Evolutionary conservation across 2,113 vertebrate species (phyloP).

Genomic region (Trochalopteron elliotii): DNA sequence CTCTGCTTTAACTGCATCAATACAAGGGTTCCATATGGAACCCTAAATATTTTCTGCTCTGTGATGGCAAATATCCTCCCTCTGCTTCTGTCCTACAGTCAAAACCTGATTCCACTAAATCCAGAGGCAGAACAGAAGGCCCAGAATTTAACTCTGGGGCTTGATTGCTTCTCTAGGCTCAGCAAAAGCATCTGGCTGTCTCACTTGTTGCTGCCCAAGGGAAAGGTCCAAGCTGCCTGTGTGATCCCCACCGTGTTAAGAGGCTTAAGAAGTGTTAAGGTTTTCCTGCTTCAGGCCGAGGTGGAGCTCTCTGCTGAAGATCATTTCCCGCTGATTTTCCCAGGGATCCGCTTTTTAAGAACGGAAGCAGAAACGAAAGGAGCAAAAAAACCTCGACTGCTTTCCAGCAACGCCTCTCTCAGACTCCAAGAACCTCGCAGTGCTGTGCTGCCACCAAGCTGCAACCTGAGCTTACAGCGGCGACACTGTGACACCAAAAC

Average conservation of each 20-base stretch:
- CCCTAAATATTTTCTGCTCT: not conserved
- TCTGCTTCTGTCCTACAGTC: not conserved
- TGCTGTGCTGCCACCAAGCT: not conserved
- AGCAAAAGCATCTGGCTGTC: not conserved
- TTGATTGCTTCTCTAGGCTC: not conserved
- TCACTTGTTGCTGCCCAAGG: not conserved
- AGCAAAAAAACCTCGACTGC: no score
- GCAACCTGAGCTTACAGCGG: rapidly evolving
- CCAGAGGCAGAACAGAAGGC: not conserved
- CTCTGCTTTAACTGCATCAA: not conserved
- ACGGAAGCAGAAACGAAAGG: not conserved
- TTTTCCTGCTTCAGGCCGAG: slow-evolving; percentile 6
- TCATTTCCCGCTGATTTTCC: not conserved
- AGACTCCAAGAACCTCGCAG: rapidly evolving
- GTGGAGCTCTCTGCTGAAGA: not conserved
- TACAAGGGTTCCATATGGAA: not conserved
- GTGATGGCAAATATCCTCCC: not conserved
- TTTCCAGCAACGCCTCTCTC: not conserved
- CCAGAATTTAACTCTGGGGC: not conserved
- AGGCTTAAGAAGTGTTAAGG: not conserved
- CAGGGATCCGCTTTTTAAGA: slow-evolving; percentile 31
- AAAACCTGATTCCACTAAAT: not conserved
- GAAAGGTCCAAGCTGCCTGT: not conserved
- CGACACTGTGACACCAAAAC: rapidly evolving
- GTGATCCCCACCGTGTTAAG: not conserved